A percentile compares a stretch with the other conserved stretches of the same genome.
These are phyloP conservation scores for Zosterops lateralis DNA, from an alignment of 2,113 vertebrate species.

Conservation along the genomic window DNA sequence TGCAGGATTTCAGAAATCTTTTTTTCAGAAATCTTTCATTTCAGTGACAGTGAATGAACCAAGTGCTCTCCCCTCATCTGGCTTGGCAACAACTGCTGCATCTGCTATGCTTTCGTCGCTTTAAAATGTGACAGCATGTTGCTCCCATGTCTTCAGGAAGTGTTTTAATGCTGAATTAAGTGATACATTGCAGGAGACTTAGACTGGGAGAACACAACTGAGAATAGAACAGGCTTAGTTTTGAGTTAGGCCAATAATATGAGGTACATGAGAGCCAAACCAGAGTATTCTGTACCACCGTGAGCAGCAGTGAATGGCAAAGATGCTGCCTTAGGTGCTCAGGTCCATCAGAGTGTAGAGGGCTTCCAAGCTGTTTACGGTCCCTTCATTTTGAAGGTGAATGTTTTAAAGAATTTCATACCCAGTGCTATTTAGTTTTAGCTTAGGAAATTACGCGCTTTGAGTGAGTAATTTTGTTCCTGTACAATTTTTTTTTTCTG, in stretches of 20 bases:
- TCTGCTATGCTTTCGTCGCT: neutral
- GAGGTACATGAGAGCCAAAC: neutral
- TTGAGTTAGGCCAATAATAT: neutral
- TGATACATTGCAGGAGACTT: neutral
- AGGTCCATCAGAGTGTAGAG: rapidly evolving
- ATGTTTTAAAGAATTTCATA: neutral
- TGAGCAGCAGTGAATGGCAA: neutral
- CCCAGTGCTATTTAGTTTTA: neutral
- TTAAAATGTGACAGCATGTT: neutral
- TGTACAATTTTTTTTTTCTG: neutral
- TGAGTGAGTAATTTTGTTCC: neutral
- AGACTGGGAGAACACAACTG: neutral
- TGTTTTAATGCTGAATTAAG: neutral
- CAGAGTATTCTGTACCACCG: rapidly evolving
- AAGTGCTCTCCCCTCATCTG: neutral
- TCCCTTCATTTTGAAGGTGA: neutral
- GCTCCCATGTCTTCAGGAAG: neutral
- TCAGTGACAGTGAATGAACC: neutral
- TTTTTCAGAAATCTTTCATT: neutral
- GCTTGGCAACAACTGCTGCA: neutral
- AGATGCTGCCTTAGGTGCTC: neutral
- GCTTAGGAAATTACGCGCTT: neutral
- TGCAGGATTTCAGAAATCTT: neutral
- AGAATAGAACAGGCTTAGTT: neutral
- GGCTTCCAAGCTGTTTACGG: neutral